Conservation (phyloP, 30 jellyfish, hydroid and myxozoan genomes). For the Turritopsis dohrnii region DNA sequence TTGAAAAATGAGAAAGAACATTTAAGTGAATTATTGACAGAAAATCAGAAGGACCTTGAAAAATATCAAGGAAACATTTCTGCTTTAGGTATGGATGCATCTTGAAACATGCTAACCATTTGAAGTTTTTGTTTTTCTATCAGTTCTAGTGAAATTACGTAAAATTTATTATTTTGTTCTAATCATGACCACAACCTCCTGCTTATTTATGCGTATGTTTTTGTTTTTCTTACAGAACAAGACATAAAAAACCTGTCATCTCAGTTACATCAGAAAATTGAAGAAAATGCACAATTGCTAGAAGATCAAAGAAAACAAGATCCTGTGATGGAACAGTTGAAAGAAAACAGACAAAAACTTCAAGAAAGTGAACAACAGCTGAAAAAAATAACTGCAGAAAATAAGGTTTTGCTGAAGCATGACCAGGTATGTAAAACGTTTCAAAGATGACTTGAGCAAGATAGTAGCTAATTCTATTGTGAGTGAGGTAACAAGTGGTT, state of each 20-base stretch:
- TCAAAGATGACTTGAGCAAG: too few relatives aligned
- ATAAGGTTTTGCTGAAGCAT: slow-evolving; percentile 56
- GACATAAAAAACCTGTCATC: slow-evolving; percentile 22
- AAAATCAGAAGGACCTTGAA: not conserved
- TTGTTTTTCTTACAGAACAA: slow-evolving; percentile 20
- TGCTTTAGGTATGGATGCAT: slow-evolving; percentile 14
- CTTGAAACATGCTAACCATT: too few relatives aligned
- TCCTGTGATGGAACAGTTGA: not conserved
- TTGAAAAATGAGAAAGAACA: slow-evolving; percentile 18
- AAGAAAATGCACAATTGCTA: not conserved
- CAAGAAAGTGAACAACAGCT: slow-evolving; percentile 29
- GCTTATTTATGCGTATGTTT: not conserved
- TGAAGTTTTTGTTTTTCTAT: too few relatives aligned
- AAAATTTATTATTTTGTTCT: not conserved
- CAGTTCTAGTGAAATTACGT: too few relatives aligned
- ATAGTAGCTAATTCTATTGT: too few relatives aligned
- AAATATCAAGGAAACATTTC: slow-evolving; percentile 2
- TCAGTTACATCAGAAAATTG: slow-evolving; percentile 21
- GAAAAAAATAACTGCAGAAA: slow-evolving; percentile 50
- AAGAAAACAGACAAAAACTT: slow-evolving; percentile 30
- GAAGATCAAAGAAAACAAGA: not conserved
- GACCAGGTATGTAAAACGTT: slow-evolving; percentile 80
- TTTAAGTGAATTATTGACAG: not conserved
- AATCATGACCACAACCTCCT: not conserved
- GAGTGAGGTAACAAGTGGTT: too few relatives aligned